Evolutionary conservation across 2,888 invertebrate species (phyloP).

Genomic region (Apotomis betuletana): DNA sequence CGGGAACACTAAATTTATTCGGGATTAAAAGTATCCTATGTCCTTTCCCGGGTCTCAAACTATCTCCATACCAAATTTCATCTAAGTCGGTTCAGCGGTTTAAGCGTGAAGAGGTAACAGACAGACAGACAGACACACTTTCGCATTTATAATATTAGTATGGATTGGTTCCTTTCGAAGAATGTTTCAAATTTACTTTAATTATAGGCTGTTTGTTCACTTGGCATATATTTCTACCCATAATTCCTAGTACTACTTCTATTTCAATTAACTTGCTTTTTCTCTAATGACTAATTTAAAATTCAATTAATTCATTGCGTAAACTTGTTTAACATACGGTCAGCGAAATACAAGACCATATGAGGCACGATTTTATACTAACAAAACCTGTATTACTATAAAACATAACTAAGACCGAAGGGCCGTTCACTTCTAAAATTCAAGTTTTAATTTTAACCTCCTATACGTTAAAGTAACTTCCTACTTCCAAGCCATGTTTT

Average conservation of each 20-base stretch:
- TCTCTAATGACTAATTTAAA: slow-evolving; percentile 26
- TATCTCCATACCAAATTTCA: no score
- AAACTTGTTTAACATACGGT: slow-evolving; percentile 9
- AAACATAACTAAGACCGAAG: no score
- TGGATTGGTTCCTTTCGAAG: no score
- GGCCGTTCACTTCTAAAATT: slow-evolving; percentile 21
- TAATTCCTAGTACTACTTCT: slow-evolving; percentile 12
- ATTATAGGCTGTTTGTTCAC: not conserved
- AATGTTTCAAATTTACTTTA: not conserved
- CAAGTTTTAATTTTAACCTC: slow-evolving; percentile 7
- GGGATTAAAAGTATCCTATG: no score
- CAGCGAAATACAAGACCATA: slow-evolving; percentile 20
- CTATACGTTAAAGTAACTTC: not conserved
- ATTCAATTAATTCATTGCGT: slow-evolving; percentile 18
- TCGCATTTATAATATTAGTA: no score
- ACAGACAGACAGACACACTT: no score
- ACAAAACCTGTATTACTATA: slow-evolving; percentile 13
- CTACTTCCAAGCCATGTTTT: no score
- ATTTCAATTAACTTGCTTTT: slow-evolving; percentile 19
- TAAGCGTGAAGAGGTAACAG: no score
- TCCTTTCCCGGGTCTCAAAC: no score
- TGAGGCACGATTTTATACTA: not conserved
- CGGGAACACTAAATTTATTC: no score
- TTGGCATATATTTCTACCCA: not conserved
- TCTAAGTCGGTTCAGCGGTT: no score